These are phyloP conservation scores for Leptonema lineaticorne DNA, from an alignment of 1,140 invertebrate genomes.

Conservation along the genomic window DNA sequence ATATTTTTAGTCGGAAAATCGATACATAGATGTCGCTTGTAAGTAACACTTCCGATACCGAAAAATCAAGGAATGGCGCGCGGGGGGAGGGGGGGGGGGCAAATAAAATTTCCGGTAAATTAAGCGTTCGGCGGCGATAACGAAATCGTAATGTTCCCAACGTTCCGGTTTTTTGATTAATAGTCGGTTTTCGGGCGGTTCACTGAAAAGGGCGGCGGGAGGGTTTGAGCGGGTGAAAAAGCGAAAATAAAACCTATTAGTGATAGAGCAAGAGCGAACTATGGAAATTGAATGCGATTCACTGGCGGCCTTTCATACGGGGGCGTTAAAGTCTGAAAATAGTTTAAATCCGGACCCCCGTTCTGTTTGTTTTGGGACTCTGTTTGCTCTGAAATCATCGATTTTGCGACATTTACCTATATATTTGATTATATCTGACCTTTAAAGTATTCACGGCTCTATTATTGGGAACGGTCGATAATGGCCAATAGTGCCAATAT, in stretches of 20 bases:
- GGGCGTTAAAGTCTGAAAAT: no score
- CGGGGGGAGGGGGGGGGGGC: no score
- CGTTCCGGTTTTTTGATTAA: background rate
- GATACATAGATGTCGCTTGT: background rate
- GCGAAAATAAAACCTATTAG: no score
- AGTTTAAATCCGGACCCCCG: background rate
- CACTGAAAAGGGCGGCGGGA: no score
- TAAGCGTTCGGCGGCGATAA: background rate
- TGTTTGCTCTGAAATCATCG: constrained; percentile 14
- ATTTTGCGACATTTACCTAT: background rate
- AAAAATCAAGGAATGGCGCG: no score
- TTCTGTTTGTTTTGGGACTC: background rate
- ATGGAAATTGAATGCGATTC: no score
- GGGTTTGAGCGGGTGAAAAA: no score
- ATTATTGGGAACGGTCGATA: no score
- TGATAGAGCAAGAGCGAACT: no score
- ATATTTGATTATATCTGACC: background rate
- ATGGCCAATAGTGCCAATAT: no score
- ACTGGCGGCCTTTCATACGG: no score
- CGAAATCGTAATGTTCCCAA: no score
- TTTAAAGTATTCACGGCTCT: constrained; percentile 21
- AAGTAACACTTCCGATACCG: background rate
- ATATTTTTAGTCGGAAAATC: background rate
- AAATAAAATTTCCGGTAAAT: background rate
- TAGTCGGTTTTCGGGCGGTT: background rate